These are phyloP conservation scores for Euplagia quadripunctaria DNA, from an alignment of 2,888 invertebrate species.

Conservation along the genomic window DNA sequence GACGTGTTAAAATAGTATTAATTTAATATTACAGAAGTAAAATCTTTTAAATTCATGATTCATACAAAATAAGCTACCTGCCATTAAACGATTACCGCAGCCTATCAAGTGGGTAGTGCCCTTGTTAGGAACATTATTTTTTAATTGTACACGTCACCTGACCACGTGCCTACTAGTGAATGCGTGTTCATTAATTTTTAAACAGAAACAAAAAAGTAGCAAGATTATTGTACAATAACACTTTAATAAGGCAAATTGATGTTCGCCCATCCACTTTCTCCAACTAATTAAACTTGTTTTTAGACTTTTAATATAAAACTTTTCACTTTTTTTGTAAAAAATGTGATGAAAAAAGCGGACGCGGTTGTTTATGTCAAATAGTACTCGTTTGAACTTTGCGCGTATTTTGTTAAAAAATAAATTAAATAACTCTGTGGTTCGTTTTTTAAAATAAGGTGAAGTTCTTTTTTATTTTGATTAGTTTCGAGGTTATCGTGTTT, in stretches of 20 bases:
- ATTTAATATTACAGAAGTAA: not conserved
- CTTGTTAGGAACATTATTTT: conserved; percentile 18
- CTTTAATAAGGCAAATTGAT: conserved; percentile 72
- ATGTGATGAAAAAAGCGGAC: conserved; percentile 43
- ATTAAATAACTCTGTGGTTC: conserved; percentile 18
- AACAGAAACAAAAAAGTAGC: conserved; percentile 13
- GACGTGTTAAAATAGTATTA: not conserved
- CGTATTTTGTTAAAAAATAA: conserved; percentile 22
- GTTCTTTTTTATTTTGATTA: conserved; percentile 16
- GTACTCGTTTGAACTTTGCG: conserved; percentile 39
- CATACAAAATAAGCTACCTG: not conserved
- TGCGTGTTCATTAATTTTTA: not conserved
- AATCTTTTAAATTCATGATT: not conserved
- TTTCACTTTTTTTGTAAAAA: conserved; percentile 67
- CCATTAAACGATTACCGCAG: not conserved
- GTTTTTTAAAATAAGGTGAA: conserved; percentile 11
- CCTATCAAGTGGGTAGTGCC: not conserved
- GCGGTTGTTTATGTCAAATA: conserved; percentile 49
- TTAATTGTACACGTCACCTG: conserved; percentile 15
- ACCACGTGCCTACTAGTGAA: not conserved
- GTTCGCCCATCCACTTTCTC: conserved; percentile 60
- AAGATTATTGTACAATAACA: conserved; percentile 69
- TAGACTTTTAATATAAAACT: conserved; percentile 80
- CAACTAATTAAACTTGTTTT: conserved; percentile 82
- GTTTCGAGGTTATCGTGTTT: conserved; percentile 2